These are phyloP conservation scores for Grus americana DNA, from an alignment of 2,113 vertebrate genomes.

Conservation along the genomic window DNA sequence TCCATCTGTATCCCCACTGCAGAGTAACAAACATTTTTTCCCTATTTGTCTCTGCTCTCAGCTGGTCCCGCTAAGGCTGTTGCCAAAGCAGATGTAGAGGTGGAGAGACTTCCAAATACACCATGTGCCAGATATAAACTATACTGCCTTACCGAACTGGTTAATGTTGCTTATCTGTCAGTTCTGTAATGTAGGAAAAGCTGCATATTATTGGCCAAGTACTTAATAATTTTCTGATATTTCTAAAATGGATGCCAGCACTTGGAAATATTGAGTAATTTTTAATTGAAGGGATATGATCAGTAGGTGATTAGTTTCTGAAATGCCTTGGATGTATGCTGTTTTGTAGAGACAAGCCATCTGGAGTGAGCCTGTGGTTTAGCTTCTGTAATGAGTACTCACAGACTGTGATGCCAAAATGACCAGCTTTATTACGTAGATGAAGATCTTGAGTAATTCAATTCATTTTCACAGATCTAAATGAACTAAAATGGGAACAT, in stretches of 20 bases:
- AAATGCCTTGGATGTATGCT: constrained; percentile 29
- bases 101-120: background rate
- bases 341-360: constrained; percentile 31
- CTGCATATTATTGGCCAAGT: background rate
- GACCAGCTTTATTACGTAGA: constrained; percentile 4
- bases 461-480: background rate
- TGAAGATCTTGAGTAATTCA: constrained; percentile 27
- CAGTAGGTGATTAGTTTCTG: constrained; percentile 40
- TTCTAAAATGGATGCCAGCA: constrained; percentile 23
- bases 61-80: background rate
- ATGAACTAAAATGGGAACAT: constrained; percentile 8
- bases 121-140: background rate
- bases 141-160: background rate
- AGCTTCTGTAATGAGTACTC: constrained; percentile 15
- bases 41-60: background rate
- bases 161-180: background rate
- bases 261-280: constrained; percentile 49
- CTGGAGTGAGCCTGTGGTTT: constrained; percentile 31
- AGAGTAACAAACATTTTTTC: background rate
- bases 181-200: background rate
- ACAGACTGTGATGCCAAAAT: background rate
- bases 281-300: constrained; percentile 48
- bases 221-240: constrained; percentile 10
- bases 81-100: background rate
- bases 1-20: background rate